phyloP scores from a whole-genome alignment of 2,888 invertebrate species.

The Papilio elwesi region DNA sequence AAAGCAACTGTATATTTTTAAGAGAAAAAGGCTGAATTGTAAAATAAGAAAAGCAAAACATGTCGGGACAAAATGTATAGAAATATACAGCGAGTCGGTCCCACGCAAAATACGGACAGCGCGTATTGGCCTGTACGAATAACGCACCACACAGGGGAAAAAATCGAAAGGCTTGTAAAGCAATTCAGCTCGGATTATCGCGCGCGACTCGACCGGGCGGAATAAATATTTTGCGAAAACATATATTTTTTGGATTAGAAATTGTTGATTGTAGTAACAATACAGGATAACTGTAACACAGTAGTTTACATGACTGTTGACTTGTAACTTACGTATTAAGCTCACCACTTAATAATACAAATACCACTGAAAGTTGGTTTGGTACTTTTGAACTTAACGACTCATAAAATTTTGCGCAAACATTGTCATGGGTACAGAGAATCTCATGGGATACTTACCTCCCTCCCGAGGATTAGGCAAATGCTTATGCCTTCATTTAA shows the following conservation, averaged over 20 bases:
- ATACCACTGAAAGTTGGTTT: neutral
- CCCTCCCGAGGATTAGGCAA: too few species aligned
- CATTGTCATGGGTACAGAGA: too few species aligned
- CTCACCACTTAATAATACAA: too few species aligned
- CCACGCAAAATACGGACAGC: slow-evolving; percentile 5
- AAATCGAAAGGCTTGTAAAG: slow-evolving; percentile 54
- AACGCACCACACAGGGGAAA: slow-evolving; percentile 46
- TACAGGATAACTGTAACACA: neutral
- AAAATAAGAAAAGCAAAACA: slow-evolving; percentile 10
- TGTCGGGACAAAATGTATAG: slow-evolving; percentile 12
- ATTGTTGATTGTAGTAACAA: neutral
- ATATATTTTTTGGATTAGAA: slow-evolving; percentile 42
- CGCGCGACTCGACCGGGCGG: slow-evolving; percentile 46
- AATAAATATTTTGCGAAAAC: slow-evolving; percentile 43
- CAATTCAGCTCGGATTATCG: slow-evolving; percentile 57
- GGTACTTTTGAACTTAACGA: too few species aligned
- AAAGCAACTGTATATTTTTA: neutral
- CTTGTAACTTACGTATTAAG: neutral
- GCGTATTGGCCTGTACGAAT: slow-evolving; percentile 40
- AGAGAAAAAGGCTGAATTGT: neutral
- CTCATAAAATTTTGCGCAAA: too few species aligned
- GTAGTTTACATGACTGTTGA: neutral
- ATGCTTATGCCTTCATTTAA: too few species aligned
- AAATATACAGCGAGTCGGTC: neutral
- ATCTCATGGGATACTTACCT: too few species aligned